Evolutionary conservation across 2,888 invertebrate genomes (phyloP).

Genomic region (Ectropis crepuscularia): DNA sequence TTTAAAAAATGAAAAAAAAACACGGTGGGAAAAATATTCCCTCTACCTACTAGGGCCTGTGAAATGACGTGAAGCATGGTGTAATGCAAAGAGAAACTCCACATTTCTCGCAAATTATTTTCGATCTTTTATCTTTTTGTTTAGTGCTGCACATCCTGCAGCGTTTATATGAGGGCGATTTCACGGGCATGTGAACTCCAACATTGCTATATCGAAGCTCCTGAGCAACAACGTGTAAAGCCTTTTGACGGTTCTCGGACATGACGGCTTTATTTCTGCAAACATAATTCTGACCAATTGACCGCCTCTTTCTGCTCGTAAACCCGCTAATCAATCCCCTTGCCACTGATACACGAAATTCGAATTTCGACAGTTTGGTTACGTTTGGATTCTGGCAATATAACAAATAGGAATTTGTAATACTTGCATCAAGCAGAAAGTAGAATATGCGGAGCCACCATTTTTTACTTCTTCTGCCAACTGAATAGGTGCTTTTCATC

Average conservation of each 20-base stretch:
- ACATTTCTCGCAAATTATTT: conserved; percentile 20
- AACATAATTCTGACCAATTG: conserved; percentile 20
- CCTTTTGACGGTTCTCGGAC: conserved; percentile 34
- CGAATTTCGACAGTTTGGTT: conserved; percentile 38
- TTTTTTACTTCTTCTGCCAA: conserved; percentile 41
- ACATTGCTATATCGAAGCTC: conserved; percentile 42
- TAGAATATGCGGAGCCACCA: conserved; percentile 48
- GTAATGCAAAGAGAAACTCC: conserved; percentile 20
- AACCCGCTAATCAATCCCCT: conserved; percentile 40
- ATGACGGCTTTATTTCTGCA: conserved; percentile 26
- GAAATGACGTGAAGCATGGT: conserved; percentile 23
- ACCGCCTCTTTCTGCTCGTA: conserved; percentile 35
- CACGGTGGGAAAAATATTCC: conserved; percentile 16
- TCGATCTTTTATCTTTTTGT: conserved; percentile 34
- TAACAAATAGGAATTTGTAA: conserved; percentile 44
- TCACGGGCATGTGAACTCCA: conserved; percentile 40
- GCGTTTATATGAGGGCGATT: conserved; percentile 29
- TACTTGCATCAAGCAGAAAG: conserved; percentile 41
- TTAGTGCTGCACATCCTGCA: conserved; percentile 42
- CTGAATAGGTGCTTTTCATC: conserved; percentile 37
- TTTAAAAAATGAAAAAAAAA: conserved; percentile 19
- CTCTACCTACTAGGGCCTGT: conserved; percentile 11
- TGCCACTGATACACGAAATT: conserved; percentile 43
- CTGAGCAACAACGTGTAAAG: conserved; percentile 36
- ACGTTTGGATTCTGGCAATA: conserved; percentile 32